Evolutionary conservation across 2,113 vertebrate genomes (phyloP), one percentile per base, ranked within the genome.

Genomic region (Calyptommatus sinebrachiatus): DNA sequence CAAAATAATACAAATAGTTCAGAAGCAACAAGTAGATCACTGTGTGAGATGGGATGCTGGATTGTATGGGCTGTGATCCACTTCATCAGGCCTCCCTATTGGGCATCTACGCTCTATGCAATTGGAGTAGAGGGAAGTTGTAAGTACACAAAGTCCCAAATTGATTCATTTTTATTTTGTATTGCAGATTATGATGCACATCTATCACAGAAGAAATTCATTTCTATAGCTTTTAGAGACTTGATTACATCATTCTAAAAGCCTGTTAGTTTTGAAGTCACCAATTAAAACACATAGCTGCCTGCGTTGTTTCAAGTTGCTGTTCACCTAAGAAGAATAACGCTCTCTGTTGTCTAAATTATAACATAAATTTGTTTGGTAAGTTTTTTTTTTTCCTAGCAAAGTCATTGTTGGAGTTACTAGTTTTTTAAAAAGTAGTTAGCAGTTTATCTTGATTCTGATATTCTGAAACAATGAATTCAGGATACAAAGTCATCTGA

Each of bases 221-320:
- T 95, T 94, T 98, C 97, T 99, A 98, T 99, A 99, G 98, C 98
- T 95, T 89, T 91, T 96, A 97, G 94, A 94, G 96, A 98, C 96
- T 96, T 95, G 92, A 95, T 97, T 97, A 96, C 97, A 97, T 97
- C 97, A 95, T 94, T 96, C 97, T 96, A 94, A 97, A 41, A 97
- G 97, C 97, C 97, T 98, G 97, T 93, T 96, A 97, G 96, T 97
- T 94, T 97, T 97, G 94, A 88, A 92, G 94, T 94, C 94, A 93
- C 84, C 93, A 91, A 94, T 95, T 89, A 88, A 78, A 75, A 89
- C 84, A 91, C 79, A 88, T 81, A 0, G 89, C 91, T 79, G 87
- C 92, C 93, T 92, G 93, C 93, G 91, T 94, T 94, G 92, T 94
- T 92, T 86, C 91, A 92, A 88, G 90, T 89, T 82, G 9, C 89